A percentile compares a stretch with the other conserved stretches of the same genome.
These are phyloP conservation scores for Melanotaenia nigrans DNA, from an alignment of 2,797 vertebrate species.

Conservation along the genomic window DNA sequence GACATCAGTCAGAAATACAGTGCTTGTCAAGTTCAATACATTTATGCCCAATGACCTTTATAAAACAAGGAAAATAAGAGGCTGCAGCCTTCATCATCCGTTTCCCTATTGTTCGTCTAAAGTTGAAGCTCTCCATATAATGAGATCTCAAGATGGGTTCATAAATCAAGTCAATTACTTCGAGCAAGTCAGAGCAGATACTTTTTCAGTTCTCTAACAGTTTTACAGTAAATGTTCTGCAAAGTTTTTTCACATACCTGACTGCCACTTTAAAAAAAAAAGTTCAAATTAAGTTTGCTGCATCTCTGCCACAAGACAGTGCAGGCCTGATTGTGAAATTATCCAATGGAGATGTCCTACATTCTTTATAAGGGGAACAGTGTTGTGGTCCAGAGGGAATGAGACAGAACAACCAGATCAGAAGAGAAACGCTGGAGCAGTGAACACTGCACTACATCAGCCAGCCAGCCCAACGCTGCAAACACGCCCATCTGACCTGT, in stretches of 20 bases:
- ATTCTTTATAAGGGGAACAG: constrained; percentile 61
- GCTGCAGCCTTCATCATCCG: constrained; percentile 31
- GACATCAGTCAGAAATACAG: constrained; percentile 38
- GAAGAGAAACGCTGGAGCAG: constrained; percentile 59
- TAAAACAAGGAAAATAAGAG: constrained; percentile 27
- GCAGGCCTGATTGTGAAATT: constrained; percentile 39
- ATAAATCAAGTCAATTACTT: constrained; percentile 72
- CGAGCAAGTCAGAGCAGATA: constrained; percentile 61
- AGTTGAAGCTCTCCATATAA: constrained; percentile 58
- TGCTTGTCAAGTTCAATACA: background rate
- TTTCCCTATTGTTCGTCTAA: constrained; percentile 42
- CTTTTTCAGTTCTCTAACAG: constrained; percentile 45
- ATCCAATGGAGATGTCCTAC: constrained; percentile 52
- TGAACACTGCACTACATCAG: constrained; percentile 57
- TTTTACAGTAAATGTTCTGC: constrained; percentile 51
- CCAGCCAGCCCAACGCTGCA: constrained; percentile 25
- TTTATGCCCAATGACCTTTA: constrained; percentile 34
- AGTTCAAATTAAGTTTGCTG: constrained; percentile 23
- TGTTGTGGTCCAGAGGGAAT: constrained; percentile 56
- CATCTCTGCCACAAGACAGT: constrained; percentile 19
- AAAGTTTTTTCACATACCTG: constrained; percentile 41
- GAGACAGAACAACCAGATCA: constrained; percentile 39
- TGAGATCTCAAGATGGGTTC: constrained; percentile 65
- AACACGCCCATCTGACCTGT: constrained; percentile 3
- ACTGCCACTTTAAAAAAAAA: constrained; percentile 33